Percentiles rank a stretch among this genome's conserved stretches.
phyloP scores from a whole-genome alignment of 2,888 invertebrate species.

The Periphyllus acericola region DNA sequence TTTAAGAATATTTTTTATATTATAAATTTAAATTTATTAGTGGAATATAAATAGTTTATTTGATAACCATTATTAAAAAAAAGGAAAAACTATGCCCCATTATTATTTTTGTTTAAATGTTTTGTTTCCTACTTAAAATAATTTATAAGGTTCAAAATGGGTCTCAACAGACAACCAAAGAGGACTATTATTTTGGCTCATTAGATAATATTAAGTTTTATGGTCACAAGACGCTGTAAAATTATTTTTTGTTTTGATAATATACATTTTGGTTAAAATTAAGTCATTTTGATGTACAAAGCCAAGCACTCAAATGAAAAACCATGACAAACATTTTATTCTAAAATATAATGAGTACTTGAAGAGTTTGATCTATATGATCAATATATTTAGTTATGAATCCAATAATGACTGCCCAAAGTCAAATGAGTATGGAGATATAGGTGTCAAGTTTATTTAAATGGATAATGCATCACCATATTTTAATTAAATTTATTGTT shows the following conservation, averaged over 20 bases:
- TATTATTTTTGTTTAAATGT: constrained; percentile 34
- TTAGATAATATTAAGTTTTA: constrained; percentile 37
- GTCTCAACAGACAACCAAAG: constrained; percentile 4
- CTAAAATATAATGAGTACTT: background rate
- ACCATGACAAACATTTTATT: background rate
- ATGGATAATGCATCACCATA: background rate
- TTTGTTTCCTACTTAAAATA: constrained; percentile 47
- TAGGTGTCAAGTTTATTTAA: background rate
- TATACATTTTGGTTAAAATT: constrained; percentile 48
- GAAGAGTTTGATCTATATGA: background rate
- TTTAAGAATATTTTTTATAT: constrained; percentile 62
- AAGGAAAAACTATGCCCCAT: constrained; percentile 17
- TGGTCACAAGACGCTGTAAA: constrained; percentile 24
- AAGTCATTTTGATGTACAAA: constrained; percentile 20
- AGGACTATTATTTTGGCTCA: constrained; percentile 30
- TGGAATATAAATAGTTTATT: constrained; percentile 57
- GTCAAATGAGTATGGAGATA: background rate
- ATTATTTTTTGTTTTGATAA: constrained; percentile 35
- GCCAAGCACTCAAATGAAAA: background rate
- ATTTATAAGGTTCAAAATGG: background rate
- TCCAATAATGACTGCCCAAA: background rate
- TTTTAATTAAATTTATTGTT: background rate
- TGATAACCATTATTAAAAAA: constrained; percentile 52
- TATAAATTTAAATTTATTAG: constrained; percentile 59
- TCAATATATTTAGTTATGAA: background rate